Base-by-base conservation (phyloP, 1,140 invertebrate genomes). In the Aphelinus certus region DNA sequence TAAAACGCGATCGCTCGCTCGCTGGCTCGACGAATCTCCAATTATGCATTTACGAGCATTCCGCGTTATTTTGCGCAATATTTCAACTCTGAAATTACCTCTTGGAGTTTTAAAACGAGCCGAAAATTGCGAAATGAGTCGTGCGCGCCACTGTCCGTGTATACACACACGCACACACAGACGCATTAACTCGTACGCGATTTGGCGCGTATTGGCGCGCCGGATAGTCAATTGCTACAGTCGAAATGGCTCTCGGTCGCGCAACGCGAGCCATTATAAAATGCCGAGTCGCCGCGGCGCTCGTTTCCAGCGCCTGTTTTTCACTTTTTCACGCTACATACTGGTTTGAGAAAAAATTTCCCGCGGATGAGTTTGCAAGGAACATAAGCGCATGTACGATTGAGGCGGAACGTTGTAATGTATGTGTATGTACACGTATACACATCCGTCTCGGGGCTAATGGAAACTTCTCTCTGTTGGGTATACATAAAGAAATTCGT, bases 211-310 rank as follows among this genome's bases (percentile, higher is more conserved):
- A 26, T 26, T 26, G 26, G 26, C 26, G 26, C 26, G 26, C 26
- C 26, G 26, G 26, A 26, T 26, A 26, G 61, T 75, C 67, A 74
- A 67, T 74, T 74, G 53, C 51, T 43, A 57, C 42, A 65, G 51
- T 65, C 51, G 6, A 57, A 73, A 73, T 45, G 71, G 63, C 71
- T 3, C 46, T 43, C 60, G 9, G 48, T 57, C 53, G 45, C 51
- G 73, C 64, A 73, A 73, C 55, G 26, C 26, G 56, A 61, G 58
- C 65, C 58, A 75, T 75, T 75, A 75, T 69, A 75, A 75, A 75
- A 70, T 75, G 46, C 66, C 65, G 68, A 74, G 26, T 26, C 26
- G 26, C 26, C 26, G 26, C 26, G 26, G 26, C 26, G 26, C 26
- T 26, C 26, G 26, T 26, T 26, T 26, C 26, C 26, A 26, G 26